These are phyloP conservation scores for Aporophyla nigra DNA, from an alignment of 2,888 invertebrate genomes.

Conservation along the genomic window DNA sequence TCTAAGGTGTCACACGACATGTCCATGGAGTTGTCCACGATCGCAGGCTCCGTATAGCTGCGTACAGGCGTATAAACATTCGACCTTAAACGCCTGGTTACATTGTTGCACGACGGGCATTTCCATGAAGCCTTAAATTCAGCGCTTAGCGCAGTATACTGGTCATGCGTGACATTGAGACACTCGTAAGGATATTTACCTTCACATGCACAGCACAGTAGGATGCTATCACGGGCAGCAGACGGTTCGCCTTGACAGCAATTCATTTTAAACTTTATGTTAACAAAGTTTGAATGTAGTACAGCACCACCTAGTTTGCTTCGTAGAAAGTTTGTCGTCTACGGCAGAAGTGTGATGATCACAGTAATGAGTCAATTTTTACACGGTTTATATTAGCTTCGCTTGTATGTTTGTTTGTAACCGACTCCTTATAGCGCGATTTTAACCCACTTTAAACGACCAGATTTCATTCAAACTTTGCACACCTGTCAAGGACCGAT, in stretches of 20 bases:
- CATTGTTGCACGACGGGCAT: slow-evolving; percentile 19
- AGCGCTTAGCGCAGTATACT: slow-evolving; percentile 2
- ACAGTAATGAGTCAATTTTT: not conserved
- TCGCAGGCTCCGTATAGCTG: slow-evolving; percentile 9
- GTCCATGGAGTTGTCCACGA: slow-evolving; percentile 5
- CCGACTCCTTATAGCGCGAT: too few relatives aligned
- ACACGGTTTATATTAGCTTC: too few relatives aligned
- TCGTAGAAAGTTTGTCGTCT: not conserved
- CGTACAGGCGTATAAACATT: slow-evolving; percentile 24
- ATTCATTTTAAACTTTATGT: slow-evolving; percentile 1
- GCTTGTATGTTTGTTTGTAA: too few relatives aligned
- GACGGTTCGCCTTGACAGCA: slow-evolving; percentile 12
- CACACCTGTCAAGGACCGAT: too few relatives aligned
- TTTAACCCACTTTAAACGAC: too few relatives aligned
- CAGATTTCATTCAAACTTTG: too few relatives aligned
- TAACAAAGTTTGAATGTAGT: not conserved
- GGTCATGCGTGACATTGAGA: slow-evolving; percentile 1
- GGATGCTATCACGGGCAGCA: not conserved
- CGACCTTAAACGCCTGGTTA: slow-evolving; percentile 16
- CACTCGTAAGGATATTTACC: slow-evolving; percentile 19
- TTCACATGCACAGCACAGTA: slow-evolving; percentile 2
- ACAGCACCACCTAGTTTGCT: slow-evolving; percentile 4
- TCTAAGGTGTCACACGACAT: slow-evolving; percentile 15
- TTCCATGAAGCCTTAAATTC: slow-evolving; percentile 19
- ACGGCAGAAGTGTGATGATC: not conserved